These are phyloP conservation scores for Saxicola maurus DNA, from an alignment of 2,797 vertebrate species.

Conservation along the genomic window DNA sequence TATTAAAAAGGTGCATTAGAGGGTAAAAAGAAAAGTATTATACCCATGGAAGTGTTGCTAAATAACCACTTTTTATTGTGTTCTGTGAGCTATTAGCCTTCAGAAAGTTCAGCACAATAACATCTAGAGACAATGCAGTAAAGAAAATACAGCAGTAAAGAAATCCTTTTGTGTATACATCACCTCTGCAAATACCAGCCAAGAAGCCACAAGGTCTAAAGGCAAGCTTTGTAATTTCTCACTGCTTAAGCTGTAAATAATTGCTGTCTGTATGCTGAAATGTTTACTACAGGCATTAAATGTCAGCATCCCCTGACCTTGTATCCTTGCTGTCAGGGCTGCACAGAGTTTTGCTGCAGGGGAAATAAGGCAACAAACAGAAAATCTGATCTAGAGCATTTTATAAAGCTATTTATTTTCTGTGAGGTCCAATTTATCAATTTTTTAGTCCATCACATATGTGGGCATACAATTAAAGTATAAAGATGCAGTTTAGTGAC, in stretches of 20 bases:
- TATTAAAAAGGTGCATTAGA: background rate
- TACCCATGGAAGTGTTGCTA: background rate
- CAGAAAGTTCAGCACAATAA: background rate
- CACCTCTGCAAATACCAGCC: background rate
- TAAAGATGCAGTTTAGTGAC: background rate
- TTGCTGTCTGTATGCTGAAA: background rate
- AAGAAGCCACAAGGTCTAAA: background rate
- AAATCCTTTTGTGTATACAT: background rate
- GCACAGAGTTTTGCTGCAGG: background rate
- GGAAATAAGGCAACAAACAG: background rate
- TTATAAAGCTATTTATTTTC: background rate
- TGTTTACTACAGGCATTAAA: slow-evolving; percentile 18
- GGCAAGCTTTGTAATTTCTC: background rate
- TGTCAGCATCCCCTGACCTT: slow-evolving; percentile 36
- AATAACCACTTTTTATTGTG: background rate
- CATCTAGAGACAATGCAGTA: background rate
- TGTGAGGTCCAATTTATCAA: background rate
- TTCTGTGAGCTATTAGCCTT: background rate
- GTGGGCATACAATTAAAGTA: background rate
- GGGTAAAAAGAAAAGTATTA: background rate
- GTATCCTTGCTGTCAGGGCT: background rate
- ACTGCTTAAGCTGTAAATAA: slow-evolving; percentile 30
- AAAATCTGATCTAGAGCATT: background rate
- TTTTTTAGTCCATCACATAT: background rate
- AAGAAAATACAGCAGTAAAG: background rate